Base-by-base conservation (phyloP, 2,113 vertebrate genomes). In the Psittacula cyanocephala region DNA sequence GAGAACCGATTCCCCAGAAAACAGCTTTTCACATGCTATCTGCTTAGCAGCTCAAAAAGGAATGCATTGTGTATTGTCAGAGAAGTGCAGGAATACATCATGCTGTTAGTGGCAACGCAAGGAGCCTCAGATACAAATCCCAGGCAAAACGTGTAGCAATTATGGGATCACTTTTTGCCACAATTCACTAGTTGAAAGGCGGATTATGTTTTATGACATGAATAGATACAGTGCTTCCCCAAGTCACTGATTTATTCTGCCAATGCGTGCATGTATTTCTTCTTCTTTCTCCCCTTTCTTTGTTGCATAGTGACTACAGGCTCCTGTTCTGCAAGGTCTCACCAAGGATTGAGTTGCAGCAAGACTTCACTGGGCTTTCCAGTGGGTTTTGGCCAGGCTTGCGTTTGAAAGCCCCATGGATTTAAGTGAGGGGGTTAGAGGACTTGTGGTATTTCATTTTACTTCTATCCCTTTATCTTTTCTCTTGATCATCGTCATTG, bases 81-180 rank as follows among this genome's bases (percentile, higher is more conserved):
- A 49, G 59, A 67, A 43, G 59, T 8, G 43, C 20, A 77, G 6
- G 71, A 33, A 53, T 41, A 11, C 4, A 2, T 33, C 12, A 13
- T 24, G 78, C 79, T 79, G 79, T 20, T 63, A 57, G 35, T 2
- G 1, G 9, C 67, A 44, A 4, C 2, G 7, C 0, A 0, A 67
- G 46, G n/a, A 53, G 8, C 65, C 65, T 55, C 24, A 4, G 57
- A 14, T 33, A 20, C n/a, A 41, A 83, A 69, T 79, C 53, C 60
- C 15, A 28, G 33, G 47, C 55, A 52, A 28, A 79, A 55, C 2
- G 1, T n/a, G 18, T n/a, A 69, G 79, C 72, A 64, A 29, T 62
- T 83, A 46, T 6, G 53, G 33, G 72, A 35, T 55, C 27, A 22
- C 20, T 50, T 57, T 65, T 43, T 43, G n/a, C 64, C 62, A 8